Evolutionary conservation across 1,140 invertebrate species (phyloP).

Genomic region (Zaprionus capensis): DNA sequence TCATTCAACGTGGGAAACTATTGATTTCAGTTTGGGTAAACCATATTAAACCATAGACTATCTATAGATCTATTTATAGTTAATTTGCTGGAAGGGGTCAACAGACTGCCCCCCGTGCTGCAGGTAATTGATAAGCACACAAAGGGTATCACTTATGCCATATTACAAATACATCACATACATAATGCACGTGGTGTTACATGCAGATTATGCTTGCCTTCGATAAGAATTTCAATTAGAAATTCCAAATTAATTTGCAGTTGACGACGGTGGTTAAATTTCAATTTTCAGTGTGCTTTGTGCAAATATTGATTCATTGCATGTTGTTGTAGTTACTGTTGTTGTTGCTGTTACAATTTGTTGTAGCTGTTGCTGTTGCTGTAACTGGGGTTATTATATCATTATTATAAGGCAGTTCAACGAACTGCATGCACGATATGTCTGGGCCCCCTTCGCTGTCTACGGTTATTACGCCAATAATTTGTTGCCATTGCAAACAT

Average conservation of each 20-base stretch:
- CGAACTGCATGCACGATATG: slow-evolving; percentile 41
- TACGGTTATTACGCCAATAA: slow-evolving; percentile 45
- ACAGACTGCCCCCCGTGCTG: not conserved
- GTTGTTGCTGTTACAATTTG: not conserved
- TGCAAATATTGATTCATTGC: slow-evolving; percentile 3
- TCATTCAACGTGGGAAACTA: no score
- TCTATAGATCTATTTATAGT: no score
- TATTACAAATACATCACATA: not conserved
- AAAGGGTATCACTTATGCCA: not conserved
- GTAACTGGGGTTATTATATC: slow-evolving; percentile 18
- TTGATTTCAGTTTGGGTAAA: no score
- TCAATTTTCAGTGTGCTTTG: slow-evolving; percentile 4
- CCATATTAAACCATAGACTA: no score
- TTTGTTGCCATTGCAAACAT: slow-evolving; percentile 38
- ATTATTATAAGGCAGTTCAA: slow-evolving; percentile 41
- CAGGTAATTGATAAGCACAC: not conserved
- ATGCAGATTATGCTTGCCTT: not conserved
- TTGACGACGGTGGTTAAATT: not conserved
- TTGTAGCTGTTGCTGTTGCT: not conserved
- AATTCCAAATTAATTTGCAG: slow-evolving; percentile 1
- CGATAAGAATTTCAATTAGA: not conserved
- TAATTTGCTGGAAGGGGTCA: no score
- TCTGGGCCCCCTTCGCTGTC: slow-evolving; percentile 31
- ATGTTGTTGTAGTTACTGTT: not conserved
- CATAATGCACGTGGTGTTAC: not conserved